Evolutionary conservation across 2,888 invertebrate genomes (phyloP).

Genomic region (Campoplex nolae): DNA sequence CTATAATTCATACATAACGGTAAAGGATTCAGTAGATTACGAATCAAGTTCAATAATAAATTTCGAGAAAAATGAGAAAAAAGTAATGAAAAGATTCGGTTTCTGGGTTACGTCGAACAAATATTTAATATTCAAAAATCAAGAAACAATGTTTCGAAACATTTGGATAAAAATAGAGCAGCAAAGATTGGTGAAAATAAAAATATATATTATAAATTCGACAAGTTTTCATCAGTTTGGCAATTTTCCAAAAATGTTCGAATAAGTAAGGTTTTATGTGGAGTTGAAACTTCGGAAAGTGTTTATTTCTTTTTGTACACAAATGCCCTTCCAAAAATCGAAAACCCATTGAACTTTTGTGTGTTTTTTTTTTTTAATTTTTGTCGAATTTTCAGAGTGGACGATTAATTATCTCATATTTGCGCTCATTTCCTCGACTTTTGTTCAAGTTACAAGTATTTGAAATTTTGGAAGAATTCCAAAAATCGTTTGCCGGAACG

Average conservation of each 20-base stretch:
- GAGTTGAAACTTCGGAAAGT: neutral
- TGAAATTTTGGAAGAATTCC: neutral
- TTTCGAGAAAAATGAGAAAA: neutral
- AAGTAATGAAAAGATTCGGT: neutral
- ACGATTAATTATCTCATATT: neutral
- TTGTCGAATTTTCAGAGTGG: neutral
- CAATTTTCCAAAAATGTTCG: neutral
- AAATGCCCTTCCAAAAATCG: neutral
- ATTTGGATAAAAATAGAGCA: neutral
- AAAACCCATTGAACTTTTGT: neutral
- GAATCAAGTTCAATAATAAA: neutral
- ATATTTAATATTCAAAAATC: neutral
- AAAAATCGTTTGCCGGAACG: neutral
- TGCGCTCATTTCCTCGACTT: neutral
- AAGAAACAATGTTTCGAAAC: neutral
- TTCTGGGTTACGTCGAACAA: neutral
- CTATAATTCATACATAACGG: neutral
- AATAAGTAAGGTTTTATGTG: neutral
- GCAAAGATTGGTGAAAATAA: neutral
- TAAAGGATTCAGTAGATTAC: neutral
- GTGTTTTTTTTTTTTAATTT: neutral
- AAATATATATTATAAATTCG: neutral
- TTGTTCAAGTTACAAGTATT: neutral
- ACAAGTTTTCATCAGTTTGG: constrained; percentile 5
- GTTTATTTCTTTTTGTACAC: neutral